Conservation (phyloP, 2,797 vertebrate genomes). For the Artibeus lituratus region DNA sequence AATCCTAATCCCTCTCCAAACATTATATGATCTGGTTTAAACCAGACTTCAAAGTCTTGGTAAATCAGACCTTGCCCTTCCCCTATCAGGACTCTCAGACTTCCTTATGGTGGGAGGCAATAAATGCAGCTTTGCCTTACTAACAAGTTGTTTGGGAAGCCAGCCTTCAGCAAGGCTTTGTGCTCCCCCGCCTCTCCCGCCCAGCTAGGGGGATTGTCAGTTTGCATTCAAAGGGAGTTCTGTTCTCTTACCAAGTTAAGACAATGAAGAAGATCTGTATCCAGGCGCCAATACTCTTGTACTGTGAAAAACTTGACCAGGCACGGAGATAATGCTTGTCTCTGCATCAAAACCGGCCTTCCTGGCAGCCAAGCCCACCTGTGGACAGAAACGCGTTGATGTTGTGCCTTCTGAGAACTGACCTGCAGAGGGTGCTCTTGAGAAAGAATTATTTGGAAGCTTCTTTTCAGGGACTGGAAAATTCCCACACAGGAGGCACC, state of each 20-base stretch:
- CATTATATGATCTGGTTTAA: background rate
- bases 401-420: background rate
- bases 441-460: background rate
- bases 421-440: constrained; percentile 57
- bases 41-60: background rate
- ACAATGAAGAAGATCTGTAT: background rate
- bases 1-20: background rate
- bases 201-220: background rate
- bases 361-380: background rate
- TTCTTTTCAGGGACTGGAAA: constrained; percentile 19
- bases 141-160: background rate
- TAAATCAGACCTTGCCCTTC: background rate
- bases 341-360: background rate
- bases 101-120: background rate
- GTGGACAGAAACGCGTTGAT: fast-evolving
- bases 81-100: background rate
- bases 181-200: background rate
- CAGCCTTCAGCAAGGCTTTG: background rate
- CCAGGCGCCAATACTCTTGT: background rate
- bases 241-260: background rate
- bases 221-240: background rate
- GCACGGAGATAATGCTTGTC: background rate
- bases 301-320: background rate
- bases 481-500: constrained; percentile 60
- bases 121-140: background rate